phyloP scores from a whole-genome alignment of 1,140 invertebrate genomes.

The Aradophagus sp. region DNA sequence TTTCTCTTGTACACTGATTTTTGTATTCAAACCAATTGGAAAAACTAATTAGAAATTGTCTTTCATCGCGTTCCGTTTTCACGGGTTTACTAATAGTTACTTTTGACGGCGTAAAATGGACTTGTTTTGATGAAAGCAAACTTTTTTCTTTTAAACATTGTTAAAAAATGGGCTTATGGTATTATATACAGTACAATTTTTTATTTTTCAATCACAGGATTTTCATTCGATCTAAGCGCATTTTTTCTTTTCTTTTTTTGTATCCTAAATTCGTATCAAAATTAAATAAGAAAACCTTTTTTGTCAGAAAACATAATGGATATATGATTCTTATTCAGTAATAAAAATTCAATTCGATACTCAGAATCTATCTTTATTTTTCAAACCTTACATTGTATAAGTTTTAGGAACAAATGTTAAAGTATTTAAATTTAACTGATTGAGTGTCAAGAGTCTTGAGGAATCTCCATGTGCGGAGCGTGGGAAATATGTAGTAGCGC shows the following conservation, averaged over 20 bases:
- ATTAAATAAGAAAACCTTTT: too few relatives aligned
- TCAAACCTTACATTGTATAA: neutral
- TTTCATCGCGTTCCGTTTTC: slow-evolving; percentile 25
- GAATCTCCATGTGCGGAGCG: too few relatives aligned
- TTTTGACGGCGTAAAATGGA: slow-evolving; percentile 39
- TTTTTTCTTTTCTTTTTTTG: slow-evolving; percentile 59
- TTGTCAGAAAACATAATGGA: slow-evolving; percentile 49
- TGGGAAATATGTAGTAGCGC: too few relatives aligned
- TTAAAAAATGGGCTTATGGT: slow-evolving; percentile 61
- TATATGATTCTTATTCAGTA: slow-evolving; percentile 59
- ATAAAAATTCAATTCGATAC: slow-evolving; percentile 69
- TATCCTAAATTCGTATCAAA: too few relatives aligned
- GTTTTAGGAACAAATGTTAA: too few relatives aligned
- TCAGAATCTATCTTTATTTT: slow-evolving; percentile 22
- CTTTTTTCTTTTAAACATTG: too few relatives aligned
- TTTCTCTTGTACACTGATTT: slow-evolving; percentile 37
- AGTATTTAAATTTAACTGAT: too few relatives aligned
- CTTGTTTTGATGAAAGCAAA: slow-evolving; percentile 25
- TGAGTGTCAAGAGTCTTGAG: too few relatives aligned
- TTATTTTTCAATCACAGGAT: slow-evolving; percentile 59
- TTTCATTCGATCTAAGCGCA: slow-evolving; percentile 36
- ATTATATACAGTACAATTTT: slow-evolving; percentile 41
- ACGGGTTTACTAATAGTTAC: slow-evolving; percentile 18
- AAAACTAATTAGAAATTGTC: slow-evolving; percentile 13
- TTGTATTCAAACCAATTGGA: too few relatives aligned